Base-by-base conservation (phyloP, 2,113 vertebrate genomes). In the Marmota monax region DNA sequence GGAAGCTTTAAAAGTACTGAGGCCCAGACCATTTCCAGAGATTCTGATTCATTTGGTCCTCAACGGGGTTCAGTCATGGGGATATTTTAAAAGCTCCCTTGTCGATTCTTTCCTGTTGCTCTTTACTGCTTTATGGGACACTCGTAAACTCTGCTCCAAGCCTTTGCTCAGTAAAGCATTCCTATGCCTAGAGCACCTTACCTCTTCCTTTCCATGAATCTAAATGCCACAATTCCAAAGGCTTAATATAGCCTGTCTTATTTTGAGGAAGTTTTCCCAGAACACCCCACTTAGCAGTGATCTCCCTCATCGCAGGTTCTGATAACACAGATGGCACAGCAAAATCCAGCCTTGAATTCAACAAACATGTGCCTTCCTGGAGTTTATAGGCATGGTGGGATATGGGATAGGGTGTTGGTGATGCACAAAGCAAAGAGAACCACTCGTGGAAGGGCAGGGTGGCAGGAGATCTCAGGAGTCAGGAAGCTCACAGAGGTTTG, bases 201-300 rank as follows among this genome's bases (percentile, higher is more conserved):
- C 37, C 72, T 74, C 82, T 87, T 53, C 42, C 74, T 96, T 48
- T 58, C 74, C 48, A 9, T 58, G 27, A 90, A 91, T 91, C 72
- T 78, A 94, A 92, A 84, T 77, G 27, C 9, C 29, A 77, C 29
- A 16, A 84, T 92, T 96, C 85, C 89, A 92, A 77, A 79, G n/a
- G 51, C 34, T 37, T 85, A 69, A 84, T 61, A 65, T 3, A 96
- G 34, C 22, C 45, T 78, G 11, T 56, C 18, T 42, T 67, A 61
- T 86, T 63, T 42, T 61, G 17, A 77, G 56, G 27, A 92, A 80
- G 61, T 78, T 22, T 96, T 95, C 82, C 42, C 65, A 78, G 87
- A 77, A 34, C 69, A 84, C 2, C 37, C 42, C 14, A 70, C 39
- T 3, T n/a, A 83, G 27, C 63, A 89, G 89, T 34, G 34, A 82